Percentiles rank a stretch among this genome's conserved stretches.
These are phyloP conservation scores for Apostichopus parvimensis DNA, from an alignment of 35 echinoderm and acorn worm genomes.

Conservation along the genomic window DNA sequence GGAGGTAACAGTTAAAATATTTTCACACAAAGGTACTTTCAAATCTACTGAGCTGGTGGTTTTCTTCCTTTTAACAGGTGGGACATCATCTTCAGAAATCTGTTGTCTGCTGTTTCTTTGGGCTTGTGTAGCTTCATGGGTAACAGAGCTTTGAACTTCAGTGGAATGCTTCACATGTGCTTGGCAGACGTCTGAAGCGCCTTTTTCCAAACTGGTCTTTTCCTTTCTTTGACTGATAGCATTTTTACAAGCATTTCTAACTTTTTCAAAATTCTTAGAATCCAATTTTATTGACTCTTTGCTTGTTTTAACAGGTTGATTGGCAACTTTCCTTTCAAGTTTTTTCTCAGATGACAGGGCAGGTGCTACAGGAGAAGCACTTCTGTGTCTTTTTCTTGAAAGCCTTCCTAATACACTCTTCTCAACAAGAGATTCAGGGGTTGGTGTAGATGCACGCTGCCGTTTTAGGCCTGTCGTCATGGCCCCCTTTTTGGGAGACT, in stretches of 20 bases:
- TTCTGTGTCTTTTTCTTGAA: slow-evolving; percentile 44
- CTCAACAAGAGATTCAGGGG: slow-evolving; percentile 19
- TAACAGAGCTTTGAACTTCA: not conserved
- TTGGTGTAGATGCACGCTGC: slow-evolving; percentile 46
- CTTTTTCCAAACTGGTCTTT: not conserved
- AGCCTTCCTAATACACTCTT: not conserved
- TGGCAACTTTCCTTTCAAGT: not conserved
- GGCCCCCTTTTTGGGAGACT: not conserved
- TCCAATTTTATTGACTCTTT: slow-evolving; percentile 32
- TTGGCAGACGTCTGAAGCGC: not conserved
- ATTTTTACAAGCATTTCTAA: slow-evolving; percentile 34
- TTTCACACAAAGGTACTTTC: not conserved
- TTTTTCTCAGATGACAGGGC: not conserved
- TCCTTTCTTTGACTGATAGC: slow-evolving; percentile 43
- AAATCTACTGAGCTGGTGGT: not conserved
- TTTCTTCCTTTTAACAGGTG: not conserved
- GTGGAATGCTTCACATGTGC: not conserved
- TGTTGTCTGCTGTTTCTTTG: not conserved
- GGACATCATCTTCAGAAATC: not conserved
- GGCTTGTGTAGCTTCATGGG: not conserved
- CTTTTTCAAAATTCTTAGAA: slow-evolving; percentile 29
- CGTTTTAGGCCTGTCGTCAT: not conserved
- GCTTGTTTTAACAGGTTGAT: not conserved
- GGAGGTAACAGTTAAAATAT: not conserved
- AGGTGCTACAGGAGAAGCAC: slow-evolving; percentile 21